Evolutionary conservation across 2,797 vertebrate species (phyloP).

Genomic region (Iguana delicatissima): DNA sequence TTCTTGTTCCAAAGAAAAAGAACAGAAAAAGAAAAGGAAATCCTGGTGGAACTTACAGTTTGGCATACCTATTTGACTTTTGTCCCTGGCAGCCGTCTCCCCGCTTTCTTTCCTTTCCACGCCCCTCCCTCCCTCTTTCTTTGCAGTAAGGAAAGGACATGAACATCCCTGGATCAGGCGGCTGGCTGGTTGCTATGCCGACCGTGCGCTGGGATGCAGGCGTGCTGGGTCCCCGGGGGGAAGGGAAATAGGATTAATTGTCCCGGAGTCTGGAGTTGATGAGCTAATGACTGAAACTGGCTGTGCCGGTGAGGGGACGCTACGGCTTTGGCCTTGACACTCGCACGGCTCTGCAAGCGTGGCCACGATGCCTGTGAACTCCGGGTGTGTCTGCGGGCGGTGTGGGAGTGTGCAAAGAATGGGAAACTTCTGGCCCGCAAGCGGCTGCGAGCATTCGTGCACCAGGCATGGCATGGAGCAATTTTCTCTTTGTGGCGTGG

Average conservation of each 20-base stretch:
- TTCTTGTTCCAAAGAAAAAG: not conserved
- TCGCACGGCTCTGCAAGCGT: no score
- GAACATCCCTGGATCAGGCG: slow-evolving; percentile 28
- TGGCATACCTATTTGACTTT: not conserved
- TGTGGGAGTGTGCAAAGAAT: not conserved
- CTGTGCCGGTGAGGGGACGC: not conserved
- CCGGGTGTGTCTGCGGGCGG: not conserved
- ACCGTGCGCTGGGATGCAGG: slow-evolving; percentile 32
- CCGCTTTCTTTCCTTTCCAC: not conserved
- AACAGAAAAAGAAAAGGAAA: not conserved
- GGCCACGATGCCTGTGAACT: not conserved
- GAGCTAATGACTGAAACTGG: slow-evolving; percentile 30
- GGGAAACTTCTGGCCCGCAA: not conserved
- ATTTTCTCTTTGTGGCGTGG: not conserved
- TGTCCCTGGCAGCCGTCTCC: not conserved
- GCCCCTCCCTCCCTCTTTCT: not conserved
- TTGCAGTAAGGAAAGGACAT: slow-evolving; percentile 8
- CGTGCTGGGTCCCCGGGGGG: slow-evolving; percentile 8
- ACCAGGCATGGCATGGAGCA: not conserved
- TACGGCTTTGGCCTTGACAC: no score
- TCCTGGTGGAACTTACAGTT: not conserved
- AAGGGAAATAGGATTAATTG: slow-evolving; percentile 36
- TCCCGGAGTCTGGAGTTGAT: slow-evolving; percentile 24
- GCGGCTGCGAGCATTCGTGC: not conserved
- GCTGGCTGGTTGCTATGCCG: slow-evolving; percentile 50